These are phyloP conservation scores for Drosophila sturtevanti DNA, from an alignment of 1,140 invertebrate species.

Conservation along the genomic window DNA sequence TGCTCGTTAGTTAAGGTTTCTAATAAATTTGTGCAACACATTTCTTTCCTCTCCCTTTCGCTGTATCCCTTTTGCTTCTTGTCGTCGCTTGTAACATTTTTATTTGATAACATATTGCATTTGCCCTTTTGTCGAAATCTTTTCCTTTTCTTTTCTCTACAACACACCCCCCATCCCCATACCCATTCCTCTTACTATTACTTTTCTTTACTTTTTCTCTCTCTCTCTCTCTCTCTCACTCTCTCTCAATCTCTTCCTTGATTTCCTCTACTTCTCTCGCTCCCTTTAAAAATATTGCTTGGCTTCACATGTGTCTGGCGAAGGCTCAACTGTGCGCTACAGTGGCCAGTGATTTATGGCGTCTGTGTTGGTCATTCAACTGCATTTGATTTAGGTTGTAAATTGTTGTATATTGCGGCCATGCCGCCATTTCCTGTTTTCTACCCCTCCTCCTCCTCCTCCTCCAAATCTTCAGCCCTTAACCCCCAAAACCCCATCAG, in stretches of 20 bases:
- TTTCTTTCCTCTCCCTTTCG: conserved; percentile 44
- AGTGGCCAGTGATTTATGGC: conserved; percentile 69
- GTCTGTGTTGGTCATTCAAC: conserved; percentile 79
- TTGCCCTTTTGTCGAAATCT: conserved; percentile 59
- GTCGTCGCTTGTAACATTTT: conserved; percentile 79
- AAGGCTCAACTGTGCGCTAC: conserved; percentile 66
- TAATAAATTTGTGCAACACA: conserved; percentile 81
- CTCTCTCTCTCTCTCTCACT: neutral
- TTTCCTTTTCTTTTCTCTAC: conserved; percentile 16
- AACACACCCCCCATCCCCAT: no score
- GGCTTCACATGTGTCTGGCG: conserved; percentile 39
- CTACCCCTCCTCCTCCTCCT: conserved; percentile 3
- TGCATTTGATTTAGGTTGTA: conserved; percentile 81
- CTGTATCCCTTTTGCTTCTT: conserved; percentile 29
- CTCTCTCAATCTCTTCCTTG: neutral
- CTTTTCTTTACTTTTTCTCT: no score
- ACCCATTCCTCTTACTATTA: no score
- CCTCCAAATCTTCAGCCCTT: neutral
- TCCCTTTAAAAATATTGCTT: conserved; percentile 70
- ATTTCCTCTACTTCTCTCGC: conserved; percentile 26
- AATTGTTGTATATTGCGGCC: conserved; percentile 76
- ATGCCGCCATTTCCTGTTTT: conserved; percentile 60
- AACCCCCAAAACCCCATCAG: neutral
- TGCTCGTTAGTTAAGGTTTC: conserved; percentile 81
- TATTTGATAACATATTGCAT: conserved; percentile 81